Base-by-base conservation (phyloP, 2,888 invertebrate species). In the Chymomyza caudatula region DNA sequence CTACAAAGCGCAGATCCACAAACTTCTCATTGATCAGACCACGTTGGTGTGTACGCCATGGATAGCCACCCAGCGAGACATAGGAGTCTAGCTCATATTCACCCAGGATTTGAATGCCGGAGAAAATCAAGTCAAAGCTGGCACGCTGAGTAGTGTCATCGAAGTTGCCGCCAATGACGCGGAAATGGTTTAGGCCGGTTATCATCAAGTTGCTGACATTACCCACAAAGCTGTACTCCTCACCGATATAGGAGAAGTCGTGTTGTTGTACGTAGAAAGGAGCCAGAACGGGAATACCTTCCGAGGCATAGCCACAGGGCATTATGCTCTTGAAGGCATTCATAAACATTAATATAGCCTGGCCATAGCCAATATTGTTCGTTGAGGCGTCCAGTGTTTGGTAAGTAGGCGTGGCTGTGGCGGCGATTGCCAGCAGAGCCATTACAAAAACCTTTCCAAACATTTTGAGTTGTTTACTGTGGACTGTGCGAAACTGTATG, bases 231-330 rank as follows among this genome's bases (percentile, higher is more conserved):
- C 67, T 60, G 29, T 67, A 72, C 13, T 74, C 60, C 3, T 72
- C 71, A n/a, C 54, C 67, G 13, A 19, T 37, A 11, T 37, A 25
- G 44, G 68, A 42, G 23, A 73, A 66, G 6, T 47, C 8, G 19
- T 60, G 59, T 47, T 69, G 74, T 1, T 74, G 67, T 1, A n/a
- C 22, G 11, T 44, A 71, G 20, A 73, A 43, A 0, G 88, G 88
- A 1, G 80, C 85, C 67, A 88, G 44, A 3, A 63, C 65, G 0
- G 88, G 87, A 8, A 88, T 70, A 1, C 68, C 54, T 6, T 77
- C 47, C 0, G 69, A 23, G 0, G 76, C 37, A 62, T 73, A 85
- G 42, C 88, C 88, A 56, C 88, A 88, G n/a, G 87, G 86, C 66
- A 87, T 76, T n/a, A 87, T 73, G 1, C 69, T 70, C 53, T 76